These are phyloP conservation scores for Holacanthella duospinosa DNA, from an alignment of 2,888 invertebrate genomes.

Conservation along the genomic window DNA sequence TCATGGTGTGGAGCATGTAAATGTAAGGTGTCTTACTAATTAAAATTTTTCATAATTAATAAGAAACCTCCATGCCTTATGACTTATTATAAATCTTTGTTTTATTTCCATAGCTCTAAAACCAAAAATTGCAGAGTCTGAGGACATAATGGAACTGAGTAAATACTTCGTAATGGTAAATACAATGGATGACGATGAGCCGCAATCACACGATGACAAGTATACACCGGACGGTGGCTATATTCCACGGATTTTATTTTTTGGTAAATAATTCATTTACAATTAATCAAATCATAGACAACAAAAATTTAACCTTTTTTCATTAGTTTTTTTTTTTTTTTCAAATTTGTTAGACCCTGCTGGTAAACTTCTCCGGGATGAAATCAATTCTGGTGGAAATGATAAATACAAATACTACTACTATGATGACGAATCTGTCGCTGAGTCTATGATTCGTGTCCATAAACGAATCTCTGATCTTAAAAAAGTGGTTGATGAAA, in stretches of 20 bases:
- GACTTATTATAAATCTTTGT: background rate
- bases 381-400: slow-evolving; percentile 51
- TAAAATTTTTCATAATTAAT: background rate
- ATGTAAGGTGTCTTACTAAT: slow-evolving; percentile 40
- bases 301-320: background rate
- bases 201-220: slow-evolving; percentile 43
- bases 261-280: slow-evolving; percentile 41
- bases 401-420: slow-evolving; percentile 50
- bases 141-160: slow-evolving; percentile 50
- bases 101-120: slow-evolving; percentile 45
- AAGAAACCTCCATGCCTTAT: slow-evolving; percentile 3
- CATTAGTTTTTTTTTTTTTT: slow-evolving; percentile 3
- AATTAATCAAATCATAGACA: background rate
- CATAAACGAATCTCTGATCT: background rate
- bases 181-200: slow-evolving; percentile 51
- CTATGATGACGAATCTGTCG: slow-evolving; percentile 39
- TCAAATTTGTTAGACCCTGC: slow-evolving; percentile 42
- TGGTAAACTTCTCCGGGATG: slow-evolving; percentile 48
- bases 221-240: slow-evolving; percentile 57
- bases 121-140: slow-evolving; percentile 51
- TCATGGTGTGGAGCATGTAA: slow-evolving; percentile 57
- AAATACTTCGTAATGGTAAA: slow-evolving; percentile 58
- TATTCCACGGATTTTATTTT: slow-evolving; percentile 57
- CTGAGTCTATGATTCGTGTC: slow-evolving; percentile 37
- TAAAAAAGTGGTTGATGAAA: too few species aligned